Percentiles rank a stretch among this genome's conserved stretches.
Evolutionary conservation across 2,888 invertebrate genomes (phyloP).

Genomic region (Deladenus siricidicola): DNA sequence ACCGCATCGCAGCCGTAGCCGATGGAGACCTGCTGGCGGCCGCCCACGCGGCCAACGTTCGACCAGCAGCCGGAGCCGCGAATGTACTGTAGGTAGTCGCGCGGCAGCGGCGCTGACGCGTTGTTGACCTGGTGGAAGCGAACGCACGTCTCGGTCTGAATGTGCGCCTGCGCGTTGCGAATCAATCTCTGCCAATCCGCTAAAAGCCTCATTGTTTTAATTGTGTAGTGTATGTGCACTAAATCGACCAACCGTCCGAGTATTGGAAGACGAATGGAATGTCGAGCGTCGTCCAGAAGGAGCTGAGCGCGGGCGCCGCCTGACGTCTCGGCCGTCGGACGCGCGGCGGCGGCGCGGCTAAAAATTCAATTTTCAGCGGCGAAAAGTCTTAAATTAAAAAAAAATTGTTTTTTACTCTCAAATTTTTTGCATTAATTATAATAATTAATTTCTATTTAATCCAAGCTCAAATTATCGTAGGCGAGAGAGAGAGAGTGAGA

Average conservation of each 20-base stretch:
- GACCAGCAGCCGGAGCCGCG: conserved; percentile 26
- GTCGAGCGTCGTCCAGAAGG: conserved; percentile 9
- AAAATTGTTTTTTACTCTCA: too few species aligned
- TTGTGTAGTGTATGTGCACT: not conserved
- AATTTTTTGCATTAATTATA: too few species aligned
- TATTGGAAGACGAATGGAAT: conserved; percentile 14
- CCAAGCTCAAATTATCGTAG: conserved; percentile 14
- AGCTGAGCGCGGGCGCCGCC: conserved; percentile 8
- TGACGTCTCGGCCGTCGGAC: conserved; percentile 6
- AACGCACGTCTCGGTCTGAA: conserved; percentile 46
- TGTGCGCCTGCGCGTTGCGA: conserved; percentile 10
- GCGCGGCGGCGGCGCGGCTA: conserved; percentile 4
- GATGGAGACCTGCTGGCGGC: conserved; percentile 49
- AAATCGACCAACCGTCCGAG: not conserved
- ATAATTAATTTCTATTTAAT: not conserved
- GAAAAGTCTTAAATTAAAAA: too few species aligned
- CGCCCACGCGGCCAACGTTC: conserved; percentile 46
- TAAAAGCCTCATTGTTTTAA: not conserved
- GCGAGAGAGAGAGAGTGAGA: too few species aligned
- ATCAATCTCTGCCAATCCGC: not conserved
- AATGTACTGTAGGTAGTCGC: too few species aligned
- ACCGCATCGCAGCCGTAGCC: conserved; percentile 51
- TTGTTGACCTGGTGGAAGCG: conserved; percentile 49
- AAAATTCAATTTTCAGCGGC: not conserved
- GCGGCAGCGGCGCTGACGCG: too few species aligned